Evolutionary conservation across 2,888 invertebrate genomes (phyloP).

Genomic region (Argyra leucocephala): DNA sequence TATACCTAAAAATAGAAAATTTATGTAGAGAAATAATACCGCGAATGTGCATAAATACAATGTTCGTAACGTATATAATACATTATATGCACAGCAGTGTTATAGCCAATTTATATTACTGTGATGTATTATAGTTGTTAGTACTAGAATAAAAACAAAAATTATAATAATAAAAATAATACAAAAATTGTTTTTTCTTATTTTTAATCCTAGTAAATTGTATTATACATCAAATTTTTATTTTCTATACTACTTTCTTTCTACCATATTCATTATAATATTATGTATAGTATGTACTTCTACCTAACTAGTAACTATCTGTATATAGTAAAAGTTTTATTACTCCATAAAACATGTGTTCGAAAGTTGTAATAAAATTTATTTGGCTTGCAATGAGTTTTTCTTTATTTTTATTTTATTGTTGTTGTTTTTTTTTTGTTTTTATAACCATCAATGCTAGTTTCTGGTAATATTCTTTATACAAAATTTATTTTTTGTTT

Average conservation of each 20-base stretch:
- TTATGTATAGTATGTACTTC: not conserved
- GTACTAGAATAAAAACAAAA: not conserved
- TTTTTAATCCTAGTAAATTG: not conserved
- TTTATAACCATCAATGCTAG: not conserved
- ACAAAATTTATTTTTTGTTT: not conserved
- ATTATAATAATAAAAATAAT: too few relatives aligned
- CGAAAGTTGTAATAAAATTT: slow-evolving; percentile 4
- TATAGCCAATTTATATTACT: slow-evolving; percentile 1
- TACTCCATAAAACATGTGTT: slow-evolving; percentile 6
- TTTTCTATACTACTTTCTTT: not conserved
- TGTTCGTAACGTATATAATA: not conserved
- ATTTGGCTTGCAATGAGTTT: not conserved
- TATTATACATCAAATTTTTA: not conserved
- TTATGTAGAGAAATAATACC: not conserved
- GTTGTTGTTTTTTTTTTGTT: not conserved
- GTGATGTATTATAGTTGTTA: not conserved
- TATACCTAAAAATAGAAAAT: not conserved
- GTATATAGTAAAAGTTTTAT: not conserved
- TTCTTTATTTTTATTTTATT: too few relatives aligned
- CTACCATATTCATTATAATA: not conserved
- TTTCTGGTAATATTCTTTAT: not conserved
- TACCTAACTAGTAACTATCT: not conserved
- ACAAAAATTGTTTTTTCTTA: too few relatives aligned
- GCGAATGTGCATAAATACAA: not conserved
- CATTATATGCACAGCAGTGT: not conserved